Percentiles rank a stretch among this genome's conserved stretches.
Evolutionary conservation across 2,113 vertebrate genomes (phyloP).

Genomic region (Strix uralensis): DNA sequence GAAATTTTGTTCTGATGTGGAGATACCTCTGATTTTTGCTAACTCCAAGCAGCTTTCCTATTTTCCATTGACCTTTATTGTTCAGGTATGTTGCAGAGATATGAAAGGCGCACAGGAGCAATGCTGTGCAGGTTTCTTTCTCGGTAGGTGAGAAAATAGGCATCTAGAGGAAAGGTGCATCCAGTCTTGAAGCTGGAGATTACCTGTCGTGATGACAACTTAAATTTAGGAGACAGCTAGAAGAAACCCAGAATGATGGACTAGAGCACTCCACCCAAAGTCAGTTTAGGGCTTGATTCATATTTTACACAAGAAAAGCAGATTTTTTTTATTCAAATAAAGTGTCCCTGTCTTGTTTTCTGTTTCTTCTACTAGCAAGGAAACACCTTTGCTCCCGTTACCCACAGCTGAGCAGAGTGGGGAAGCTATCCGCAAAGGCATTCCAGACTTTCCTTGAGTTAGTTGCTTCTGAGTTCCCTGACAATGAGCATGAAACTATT

Average conservation of each 20-base stretch:
- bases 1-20: neutral
- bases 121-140: neutral
- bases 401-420: slow-evolving; percentile 34
- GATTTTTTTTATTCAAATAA: neutral
- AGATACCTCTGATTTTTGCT: neutral
- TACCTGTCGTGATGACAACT: neutral
- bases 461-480: slow-evolving; percentile 62
- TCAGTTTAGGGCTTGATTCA: neutral
- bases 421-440: slow-evolving; percentile 62
- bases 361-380: slow-evolving; percentile 10
- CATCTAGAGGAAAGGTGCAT: neutral
- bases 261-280: neutral
- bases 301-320: neutral
- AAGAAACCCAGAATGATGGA: neutral
- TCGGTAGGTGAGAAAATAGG: neutral
- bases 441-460: slow-evolving; percentile 75
- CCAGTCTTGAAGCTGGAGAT: neutral
- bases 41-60: neutral
- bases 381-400: slow-evolving; percentile 4
- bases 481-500: slow-evolving; percentile 56
- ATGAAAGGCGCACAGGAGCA: neutral
- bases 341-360: neutral
- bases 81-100: neutral
- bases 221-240: neutral
- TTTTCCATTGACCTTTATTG: neutral